Percentiles rank a stretch among this genome's conserved stretches.
Conservation (phyloP, 2,797 vertebrate genomes). For the Tadarida brasiliensis region DNA sequence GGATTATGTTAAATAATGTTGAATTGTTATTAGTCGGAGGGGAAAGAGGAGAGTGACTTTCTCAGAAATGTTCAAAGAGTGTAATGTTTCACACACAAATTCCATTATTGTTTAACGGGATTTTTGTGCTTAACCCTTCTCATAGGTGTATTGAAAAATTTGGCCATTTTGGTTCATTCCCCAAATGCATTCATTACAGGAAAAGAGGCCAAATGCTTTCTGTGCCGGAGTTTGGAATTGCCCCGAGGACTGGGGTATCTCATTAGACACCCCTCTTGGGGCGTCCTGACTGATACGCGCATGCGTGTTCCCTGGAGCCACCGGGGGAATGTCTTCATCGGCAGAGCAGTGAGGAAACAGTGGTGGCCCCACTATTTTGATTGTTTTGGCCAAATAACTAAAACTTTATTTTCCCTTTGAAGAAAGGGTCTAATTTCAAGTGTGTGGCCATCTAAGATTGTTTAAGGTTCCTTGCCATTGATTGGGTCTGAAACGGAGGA, state of each 20-base stretch:
- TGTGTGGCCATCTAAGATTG: conserved; percentile 12
- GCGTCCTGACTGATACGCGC: background rate
- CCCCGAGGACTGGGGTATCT: conserved; percentile 62
- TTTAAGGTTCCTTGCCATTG: background rate
- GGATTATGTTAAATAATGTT: conserved; percentile 89
- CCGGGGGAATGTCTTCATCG: background rate
- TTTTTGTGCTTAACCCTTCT: conserved; percentile 85
- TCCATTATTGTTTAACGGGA: conserved; percentile 87
- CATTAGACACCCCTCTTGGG: background rate
- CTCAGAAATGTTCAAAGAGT: conserved; percentile 86
- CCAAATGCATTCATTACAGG: conserved; percentile 69
- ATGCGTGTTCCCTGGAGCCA: background rate
- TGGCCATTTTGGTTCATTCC: conserved; percentile 75
- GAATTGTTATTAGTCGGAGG: conserved; percentile 87
- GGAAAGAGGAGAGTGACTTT: conserved; percentile 82
- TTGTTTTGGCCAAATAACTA: conserved; percentile 50
- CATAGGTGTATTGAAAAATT: conserved; percentile 85
- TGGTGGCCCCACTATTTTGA: background rate
- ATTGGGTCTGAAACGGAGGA: conserved; percentile 33
- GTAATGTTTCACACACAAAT: conserved; percentile 87
- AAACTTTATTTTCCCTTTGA: background rate
- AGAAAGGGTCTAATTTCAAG: background rate
- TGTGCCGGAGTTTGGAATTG: conserved; percentile 64
- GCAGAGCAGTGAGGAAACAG: background rate
- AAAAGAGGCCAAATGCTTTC: conserved; percentile 83